phyloP scores from a whole-genome alignment of 1,140 invertebrate species.

The Cherax destructor region DNA sequence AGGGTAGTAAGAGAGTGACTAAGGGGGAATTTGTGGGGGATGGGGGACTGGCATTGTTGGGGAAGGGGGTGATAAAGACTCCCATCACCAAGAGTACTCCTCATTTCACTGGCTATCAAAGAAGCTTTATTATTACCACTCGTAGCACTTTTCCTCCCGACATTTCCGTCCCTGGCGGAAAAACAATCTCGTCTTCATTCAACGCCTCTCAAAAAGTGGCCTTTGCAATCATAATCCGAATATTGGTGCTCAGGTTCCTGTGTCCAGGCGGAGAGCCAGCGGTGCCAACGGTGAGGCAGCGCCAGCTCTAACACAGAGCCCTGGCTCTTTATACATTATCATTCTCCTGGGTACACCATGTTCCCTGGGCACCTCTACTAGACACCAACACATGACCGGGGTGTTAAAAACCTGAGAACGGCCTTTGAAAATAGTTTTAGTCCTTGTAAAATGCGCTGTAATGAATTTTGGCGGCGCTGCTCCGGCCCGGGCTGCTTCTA shows the following conservation, averaged over 20 bases:
- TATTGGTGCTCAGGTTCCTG: slow-evolving; percentile 32
- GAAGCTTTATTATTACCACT: slow-evolving; percentile 36
- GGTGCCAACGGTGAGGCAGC: background rate
- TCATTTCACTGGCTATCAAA: slow-evolving; percentile 51
- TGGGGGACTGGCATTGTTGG: too few relatives aligned
- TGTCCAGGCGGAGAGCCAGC: background rate
- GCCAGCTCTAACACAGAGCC: background rate
- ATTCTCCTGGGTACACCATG: background rate
- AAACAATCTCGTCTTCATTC: slow-evolving; percentile 54
- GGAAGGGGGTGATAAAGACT: background rate
- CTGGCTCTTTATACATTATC: background rate
- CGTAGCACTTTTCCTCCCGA: slow-evolving; percentile 1
- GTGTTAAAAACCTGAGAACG: background rate
- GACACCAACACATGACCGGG: background rate
- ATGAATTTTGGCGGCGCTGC: slow-evolving; percentile 43
- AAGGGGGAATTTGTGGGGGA: too few relatives aligned
- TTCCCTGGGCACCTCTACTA: background rate
- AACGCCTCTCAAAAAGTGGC: slow-evolving; percentile 40
- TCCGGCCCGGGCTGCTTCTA: slow-evolving; percentile 20
- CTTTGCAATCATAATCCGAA: slow-evolving; percentile 61
- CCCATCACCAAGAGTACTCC: slow-evolving; percentile 8
- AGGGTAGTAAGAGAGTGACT: too few relatives aligned
- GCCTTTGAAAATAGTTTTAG: slow-evolving; percentile 31
- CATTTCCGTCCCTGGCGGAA: slow-evolving; percentile 41
- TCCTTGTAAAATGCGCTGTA: background rate